These are phyloP conservation scores for Cryptus armator DNA, from an alignment of 2,888 invertebrate species.

Conservation along the genomic window DNA sequence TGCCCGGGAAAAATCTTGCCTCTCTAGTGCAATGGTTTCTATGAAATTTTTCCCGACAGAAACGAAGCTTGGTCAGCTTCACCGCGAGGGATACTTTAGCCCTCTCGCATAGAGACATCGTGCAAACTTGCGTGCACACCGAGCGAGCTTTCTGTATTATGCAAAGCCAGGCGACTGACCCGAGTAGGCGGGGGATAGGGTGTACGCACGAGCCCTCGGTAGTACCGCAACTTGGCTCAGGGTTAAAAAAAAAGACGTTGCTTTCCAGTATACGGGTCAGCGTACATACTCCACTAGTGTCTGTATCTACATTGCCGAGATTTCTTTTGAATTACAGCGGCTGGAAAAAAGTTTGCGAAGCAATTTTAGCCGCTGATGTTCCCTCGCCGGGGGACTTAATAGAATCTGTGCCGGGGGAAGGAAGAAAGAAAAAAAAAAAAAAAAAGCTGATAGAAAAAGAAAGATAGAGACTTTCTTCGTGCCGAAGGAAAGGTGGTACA, in stretches of 20 bases:
- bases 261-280: constrained; percentile 40
- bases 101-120: constrained; percentile 22
- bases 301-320: constrained; percentile 65
- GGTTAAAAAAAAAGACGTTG: constrained; percentile 5
- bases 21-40: neutral
- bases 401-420: constrained; percentile 52
- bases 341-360: constrained; percentile 66
- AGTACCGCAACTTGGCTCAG: constrained; percentile 34
- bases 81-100: neutral
- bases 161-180: constrained; percentile 52
- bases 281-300: constrained; percentile 33
- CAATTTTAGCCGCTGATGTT: constrained; percentile 68
- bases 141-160: constrained; percentile 49
- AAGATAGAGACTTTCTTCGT: constrained; percentile 14
- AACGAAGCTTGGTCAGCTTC: constrained; percentile 15
- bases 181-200: neutral
- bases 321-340: constrained; percentile 67
- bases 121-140: constrained; percentile 25
- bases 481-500: neutral
- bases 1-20: neutral
- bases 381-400: constrained; percentile 58
- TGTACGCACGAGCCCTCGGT: constrained; percentile 24
- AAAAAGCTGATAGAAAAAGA: neutral
- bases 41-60: neutral
- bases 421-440: neutral